These are phyloP conservation scores for Caenorhabditis doughertyi DNA, from an alignment of 2,888 invertebrate genomes.

Conservation along the genomic window DNA sequence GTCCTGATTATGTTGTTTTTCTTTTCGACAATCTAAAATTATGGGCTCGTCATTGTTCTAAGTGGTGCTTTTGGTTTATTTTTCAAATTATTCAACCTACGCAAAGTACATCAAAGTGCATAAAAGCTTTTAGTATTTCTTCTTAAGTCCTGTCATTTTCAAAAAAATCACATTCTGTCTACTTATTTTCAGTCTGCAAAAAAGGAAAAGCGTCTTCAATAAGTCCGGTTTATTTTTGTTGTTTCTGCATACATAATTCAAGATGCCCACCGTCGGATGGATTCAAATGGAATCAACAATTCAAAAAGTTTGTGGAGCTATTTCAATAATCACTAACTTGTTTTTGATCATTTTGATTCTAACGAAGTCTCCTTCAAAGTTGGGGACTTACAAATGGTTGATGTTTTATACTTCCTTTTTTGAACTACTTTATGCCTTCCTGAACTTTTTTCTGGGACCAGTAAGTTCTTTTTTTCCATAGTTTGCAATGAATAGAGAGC, in stretches of 20 bases:
- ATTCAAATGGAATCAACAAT: background rate
- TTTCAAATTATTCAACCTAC: no score
- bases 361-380: conserved; percentile 38
- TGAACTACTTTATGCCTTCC: conserved; percentile 32
- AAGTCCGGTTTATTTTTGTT: background rate
- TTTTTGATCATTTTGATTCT: conserved; percentile 40
- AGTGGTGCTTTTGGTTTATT: no score
- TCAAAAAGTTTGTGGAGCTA: conserved; percentile 32
- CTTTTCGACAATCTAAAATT: no score
- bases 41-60: no score
- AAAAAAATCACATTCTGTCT: no score
- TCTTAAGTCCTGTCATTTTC: no score
- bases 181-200: no score
- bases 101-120: no score
- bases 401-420: conserved; percentile 49
- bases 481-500: background rate
- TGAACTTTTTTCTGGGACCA: conserved; percentile 33
- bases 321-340: conserved; percentile 18
- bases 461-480: conserved; percentile 10
- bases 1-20: no score
- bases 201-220: no score
- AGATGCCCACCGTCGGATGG: conserved; percentile 27
- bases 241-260: background rate
- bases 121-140: no score
- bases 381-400: conserved; percentile 46